phyloP scores from a whole-genome alignment of 1,140 invertebrate genomes.

The Lethrus apterus region DNA sequence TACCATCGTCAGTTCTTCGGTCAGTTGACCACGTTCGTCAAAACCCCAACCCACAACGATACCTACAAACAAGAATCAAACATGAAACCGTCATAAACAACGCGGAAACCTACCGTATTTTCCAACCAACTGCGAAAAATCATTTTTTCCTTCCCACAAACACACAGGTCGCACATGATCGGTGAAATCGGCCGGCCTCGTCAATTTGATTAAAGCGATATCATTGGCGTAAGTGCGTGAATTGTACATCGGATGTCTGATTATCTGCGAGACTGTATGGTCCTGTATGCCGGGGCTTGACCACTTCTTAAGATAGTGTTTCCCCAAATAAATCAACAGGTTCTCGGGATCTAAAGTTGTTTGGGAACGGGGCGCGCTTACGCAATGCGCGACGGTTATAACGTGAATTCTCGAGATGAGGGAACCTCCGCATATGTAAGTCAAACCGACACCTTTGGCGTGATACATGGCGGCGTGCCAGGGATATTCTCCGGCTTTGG shows the following conservation, averaged over 20 bases:
- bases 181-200: constrained; percentile 40
- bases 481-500: constrained; percentile 36
- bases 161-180: constrained; percentile 52
- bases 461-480: constrained; percentile 38
- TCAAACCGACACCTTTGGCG: constrained; percentile 24
- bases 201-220: constrained; percentile 54
- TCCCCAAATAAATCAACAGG: constrained; percentile 32
- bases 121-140: constrained; percentile 26
- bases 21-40: constrained; percentile 40
- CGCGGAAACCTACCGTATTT: constrained; percentile 30
- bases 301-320: constrained; percentile 37
- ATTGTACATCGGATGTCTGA: constrained; percentile 52
- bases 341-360: constrained; percentile 19
- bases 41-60: constrained; percentile 45
- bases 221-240: constrained; percentile 52
- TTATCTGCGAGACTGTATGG: constrained; percentile 43
- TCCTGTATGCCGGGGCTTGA: constrained; percentile 36
- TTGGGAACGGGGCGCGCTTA: constrained; percentile 28
- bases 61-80: no score
- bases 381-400: constrained; percentile 37
- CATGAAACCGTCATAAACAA: no score
- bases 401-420: constrained; percentile 31
- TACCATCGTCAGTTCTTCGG: constrained; percentile 42
- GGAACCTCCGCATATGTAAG: constrained; percentile 35
- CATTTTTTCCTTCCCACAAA: constrained; percentile 38